A percentile compares a stretch with the other conserved stretches of the same genome.
Evolutionary conservation across 1,140 invertebrate genomes (phyloP).

Genomic region (Cydia strobilella): DNA sequence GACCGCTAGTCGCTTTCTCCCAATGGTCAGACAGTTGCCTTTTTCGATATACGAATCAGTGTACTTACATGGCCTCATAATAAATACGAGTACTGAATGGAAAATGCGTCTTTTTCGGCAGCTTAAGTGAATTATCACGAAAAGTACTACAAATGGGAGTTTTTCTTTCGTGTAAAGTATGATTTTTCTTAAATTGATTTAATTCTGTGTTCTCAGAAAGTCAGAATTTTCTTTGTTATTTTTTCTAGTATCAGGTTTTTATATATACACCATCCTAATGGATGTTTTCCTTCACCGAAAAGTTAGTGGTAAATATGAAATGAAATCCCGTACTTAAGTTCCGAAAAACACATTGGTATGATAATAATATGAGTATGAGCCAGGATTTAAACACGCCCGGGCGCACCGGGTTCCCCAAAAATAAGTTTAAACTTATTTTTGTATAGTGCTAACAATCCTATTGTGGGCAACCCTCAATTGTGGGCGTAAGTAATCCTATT

Average conservation of each 20-base stretch:
- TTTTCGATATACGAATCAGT: background rate
- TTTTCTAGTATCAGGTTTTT: too few species aligned
- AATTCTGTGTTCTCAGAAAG: too few species aligned
- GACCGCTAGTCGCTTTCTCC: too few species aligned
- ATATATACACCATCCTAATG: too few species aligned
- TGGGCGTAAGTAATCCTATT: background rate
- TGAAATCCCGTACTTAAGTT: too few species aligned
- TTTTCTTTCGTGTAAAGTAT: background rate
- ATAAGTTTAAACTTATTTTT: background rate
- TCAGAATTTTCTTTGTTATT: too few species aligned
- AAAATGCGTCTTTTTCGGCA: background rate
- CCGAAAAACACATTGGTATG: too few species aligned
- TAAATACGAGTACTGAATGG: constrained; percentile 1
- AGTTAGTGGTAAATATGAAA: too few species aligned
- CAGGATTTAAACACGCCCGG: background rate
- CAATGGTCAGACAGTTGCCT: too few species aligned
- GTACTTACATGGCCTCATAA: background rate
- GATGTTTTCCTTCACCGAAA: too few species aligned
- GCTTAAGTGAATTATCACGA: background rate
- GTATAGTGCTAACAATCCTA: background rate
- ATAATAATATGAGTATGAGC: too few species aligned
- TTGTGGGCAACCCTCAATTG: constrained; percentile 12
- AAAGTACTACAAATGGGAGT: background rate
- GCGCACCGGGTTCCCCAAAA: background rate
- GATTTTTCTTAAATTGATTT: too few species aligned